Base-by-base conservation (phyloP, 2,113 vertebrate species). In the Circaetus cinerascens region DNA sequence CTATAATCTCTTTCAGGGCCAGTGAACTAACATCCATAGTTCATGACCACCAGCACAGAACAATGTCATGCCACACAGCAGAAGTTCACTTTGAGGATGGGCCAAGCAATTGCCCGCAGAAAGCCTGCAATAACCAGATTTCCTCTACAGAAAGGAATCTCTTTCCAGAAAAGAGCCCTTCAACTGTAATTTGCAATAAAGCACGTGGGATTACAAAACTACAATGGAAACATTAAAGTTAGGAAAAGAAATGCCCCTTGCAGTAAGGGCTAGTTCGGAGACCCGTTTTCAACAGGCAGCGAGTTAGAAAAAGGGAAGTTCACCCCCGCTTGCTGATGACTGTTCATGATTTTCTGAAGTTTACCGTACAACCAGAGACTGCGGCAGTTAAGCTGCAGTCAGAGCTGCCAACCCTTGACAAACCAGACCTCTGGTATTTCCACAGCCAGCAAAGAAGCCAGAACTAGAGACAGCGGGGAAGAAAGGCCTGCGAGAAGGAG, bases 301-400 rank as follows among this genome's bases (percentile, higher is more conserved):
- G 4, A 27, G 27, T 26, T 7, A 46, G 25, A 32, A 40, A 56
- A 23, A 11, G 30, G 43, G 6, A 30, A 3, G 43, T 6, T 55
- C 29, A 5, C 2, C 11, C 36, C 22, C 8, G 0, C 36, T 53
- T 38, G 36, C 36, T 7, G 46, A 27, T 34, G 9, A 7, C 40
- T 6, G 0, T 10, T 23, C 3, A 3, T 6, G 45, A 9, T 56
- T 57, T n/a, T 7, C 3, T 2, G 15, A 16, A 29, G 41, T 3
- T 81, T 21, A 32, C 4, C 3, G 0, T 7, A 48, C 27, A 68
- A 45, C 10, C 15, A 0, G 48, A 5, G 34, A 2, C 25, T 8
- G 56, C 7, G 6, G 29, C 53, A 27, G 48, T 26, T 15, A 0
- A 11, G 46, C 34, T 10, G 51, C 57, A 12, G 30, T 2, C 13